Evolutionary conservation across 2,113 vertebrate species (phyloP).

Genomic region (Echinops telfairi): DNA sequence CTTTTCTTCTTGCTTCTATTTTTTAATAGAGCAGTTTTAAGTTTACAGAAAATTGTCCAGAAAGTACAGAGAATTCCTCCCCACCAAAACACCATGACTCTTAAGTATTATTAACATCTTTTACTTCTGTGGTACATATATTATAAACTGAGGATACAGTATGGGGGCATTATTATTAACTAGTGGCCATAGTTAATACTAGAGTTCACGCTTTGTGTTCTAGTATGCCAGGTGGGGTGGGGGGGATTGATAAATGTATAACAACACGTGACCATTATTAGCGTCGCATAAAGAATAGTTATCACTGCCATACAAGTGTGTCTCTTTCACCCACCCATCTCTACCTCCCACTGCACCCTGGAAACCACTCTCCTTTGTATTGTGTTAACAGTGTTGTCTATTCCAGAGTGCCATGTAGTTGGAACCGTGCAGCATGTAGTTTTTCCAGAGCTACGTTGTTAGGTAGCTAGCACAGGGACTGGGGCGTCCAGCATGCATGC

Average conservation of each 20-base stretch:
- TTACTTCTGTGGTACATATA: neutral
- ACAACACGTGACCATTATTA: neutral
- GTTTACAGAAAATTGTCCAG: neutral
- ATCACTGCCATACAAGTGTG: neutral
- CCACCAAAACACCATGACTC: neutral
- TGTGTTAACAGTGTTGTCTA: neutral
- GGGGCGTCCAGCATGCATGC: no score
- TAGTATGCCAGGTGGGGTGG: neutral
- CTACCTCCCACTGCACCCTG: no score
- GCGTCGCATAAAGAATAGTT: neutral
- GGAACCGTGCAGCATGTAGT: neutral
- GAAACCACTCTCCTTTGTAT: no score
- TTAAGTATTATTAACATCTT: neutral
- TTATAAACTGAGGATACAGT: neutral
- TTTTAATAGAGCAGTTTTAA: neutral
- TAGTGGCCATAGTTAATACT: no score
- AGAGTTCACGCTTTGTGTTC: neutral
- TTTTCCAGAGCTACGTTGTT: neutral
- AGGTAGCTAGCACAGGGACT: no score
- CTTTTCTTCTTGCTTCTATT: neutral
- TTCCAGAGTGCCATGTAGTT: neutral
- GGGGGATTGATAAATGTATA: neutral
- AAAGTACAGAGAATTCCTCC: neutral
- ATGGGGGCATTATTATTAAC: neutral
- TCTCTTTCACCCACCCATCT: neutral